Evolutionary conservation across 2,113 vertebrate genomes (phyloP).

Genomic region (Microcebus jonahi): DNA sequence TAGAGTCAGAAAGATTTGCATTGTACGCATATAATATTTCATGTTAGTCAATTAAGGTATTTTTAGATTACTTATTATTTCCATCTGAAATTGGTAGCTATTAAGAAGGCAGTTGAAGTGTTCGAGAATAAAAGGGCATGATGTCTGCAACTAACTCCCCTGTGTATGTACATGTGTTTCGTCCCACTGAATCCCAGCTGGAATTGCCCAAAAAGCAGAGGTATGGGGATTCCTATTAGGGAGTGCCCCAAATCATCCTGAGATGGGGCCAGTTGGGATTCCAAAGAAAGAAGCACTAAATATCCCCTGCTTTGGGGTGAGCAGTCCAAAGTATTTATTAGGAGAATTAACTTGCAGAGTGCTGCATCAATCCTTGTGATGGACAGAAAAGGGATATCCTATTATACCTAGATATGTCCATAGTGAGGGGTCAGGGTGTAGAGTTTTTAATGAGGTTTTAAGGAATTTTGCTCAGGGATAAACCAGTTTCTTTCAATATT

Average conservation of each 20-base stretch:
- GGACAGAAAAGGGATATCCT: not conserved
- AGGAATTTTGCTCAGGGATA: not conserved
- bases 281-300: not conserved
- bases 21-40: not conserved
- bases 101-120: not conserved
- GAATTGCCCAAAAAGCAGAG: too few species aligned
- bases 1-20: not conserved
- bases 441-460: not conserved
- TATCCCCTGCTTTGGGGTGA: not conserved
- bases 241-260: too few species aligned
- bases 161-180: not conserved
- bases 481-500: not conserved
- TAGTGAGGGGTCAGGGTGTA: not conserved
- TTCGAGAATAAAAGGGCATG: not conserved
- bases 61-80: conserved; percentile 17
- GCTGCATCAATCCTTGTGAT: not conserved
- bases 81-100: not conserved
- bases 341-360: not conserved
- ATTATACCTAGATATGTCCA: not conserved
- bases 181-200: too few species aligned
- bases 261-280: not conserved
- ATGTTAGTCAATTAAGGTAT: not conserved
- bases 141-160: not conserved
- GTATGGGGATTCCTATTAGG: too few species aligned
- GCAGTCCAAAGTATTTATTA: not conserved